Conservation (phyloP, 2,113 vertebrate genomes). For the Psophia crepitans region DNA sequence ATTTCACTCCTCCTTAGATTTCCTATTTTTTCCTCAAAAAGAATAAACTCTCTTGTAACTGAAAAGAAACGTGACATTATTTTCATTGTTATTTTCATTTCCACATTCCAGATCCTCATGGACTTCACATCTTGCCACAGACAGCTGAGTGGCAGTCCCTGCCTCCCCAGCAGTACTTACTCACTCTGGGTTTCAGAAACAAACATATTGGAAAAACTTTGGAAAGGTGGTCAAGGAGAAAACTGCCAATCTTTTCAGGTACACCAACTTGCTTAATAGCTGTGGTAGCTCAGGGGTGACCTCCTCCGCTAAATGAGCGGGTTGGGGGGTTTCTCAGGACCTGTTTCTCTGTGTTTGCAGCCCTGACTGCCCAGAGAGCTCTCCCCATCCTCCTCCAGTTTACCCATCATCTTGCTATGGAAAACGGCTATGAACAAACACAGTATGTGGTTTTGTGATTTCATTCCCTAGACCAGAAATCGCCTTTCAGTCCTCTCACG, state of each 20-base stretch:
- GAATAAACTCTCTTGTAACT: not conserved
- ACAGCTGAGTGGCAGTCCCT: slow-evolving; percentile 40
- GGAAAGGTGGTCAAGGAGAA: slow-evolving; percentile 64
- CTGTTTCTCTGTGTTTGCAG: not conserved
- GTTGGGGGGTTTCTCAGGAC: fast-evolving
- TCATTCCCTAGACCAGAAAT: slow-evolving; percentile 66
- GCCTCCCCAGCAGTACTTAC: slow-evolving; percentile 52
- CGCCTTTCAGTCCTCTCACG: slow-evolving; percentile 46
- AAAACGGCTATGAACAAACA: not conserved
- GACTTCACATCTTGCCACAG: slow-evolving; percentile 69
- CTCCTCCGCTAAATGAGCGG: not conserved
- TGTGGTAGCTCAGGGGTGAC: not conserved
- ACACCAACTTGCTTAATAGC: not conserved
- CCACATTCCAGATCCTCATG: slow-evolving; percentile 56
- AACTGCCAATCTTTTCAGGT: slow-evolving; percentile 70
- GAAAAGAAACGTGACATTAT: not conserved
- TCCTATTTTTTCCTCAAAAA: not conserved
- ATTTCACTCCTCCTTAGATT: not conserved
- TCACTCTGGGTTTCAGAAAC: slow-evolving; percentile 74
- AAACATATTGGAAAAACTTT: slow-evolving; percentile 67
- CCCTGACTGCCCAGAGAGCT: not conserved
- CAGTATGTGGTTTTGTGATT: slow-evolving; percentile 4
- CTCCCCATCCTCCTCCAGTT: not conserved
- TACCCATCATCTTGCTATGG: not conserved
- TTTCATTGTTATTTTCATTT: not conserved